Base-by-base conservation (phyloP, 2,113 vertebrate genomes). In the Apeltes quadracus region DNA sequence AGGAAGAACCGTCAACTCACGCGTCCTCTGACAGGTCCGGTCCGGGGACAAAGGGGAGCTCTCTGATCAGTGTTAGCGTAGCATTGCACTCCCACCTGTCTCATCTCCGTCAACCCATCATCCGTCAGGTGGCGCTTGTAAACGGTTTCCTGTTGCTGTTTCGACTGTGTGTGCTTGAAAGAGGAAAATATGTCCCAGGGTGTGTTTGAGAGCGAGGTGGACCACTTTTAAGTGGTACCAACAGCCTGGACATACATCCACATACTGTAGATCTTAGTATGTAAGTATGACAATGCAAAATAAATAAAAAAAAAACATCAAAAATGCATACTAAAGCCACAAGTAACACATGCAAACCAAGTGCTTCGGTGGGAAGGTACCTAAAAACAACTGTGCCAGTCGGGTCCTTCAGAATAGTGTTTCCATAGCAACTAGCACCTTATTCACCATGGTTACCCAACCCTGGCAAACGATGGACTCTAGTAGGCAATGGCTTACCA, bases 401-500 rank as follows among this genome's bases (percentile, higher is more conserved):
- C 36, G 39, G 76, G 81, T 83, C 87, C 85, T 88, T 86, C 79
- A 79, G 78, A 76, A 76, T 82, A 87, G 74, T 12, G 84, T 93
- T 91, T 81, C 86, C 87, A 87, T 92, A 89, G 89, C 86, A 86
- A 91, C 88, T 84, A 90, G 90, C 88, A 91, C 90, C 91, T 93
- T 92, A 88, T 87, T 85, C 79, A 87, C 81, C 84, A 86, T 82
- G 88, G 90, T 82, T 84, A 87, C 76, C 74, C 69, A 76, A 75
- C 75, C 83, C 72, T 87, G 85, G 81, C 77, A 85, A 51, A 58
- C 13, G 29, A 84, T 63, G 77, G 84, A 85, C 81, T 79, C 68
- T 51, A 39, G 70, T 83, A 71, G 84, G 86, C 75, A 76, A 79
- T 76, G 82, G 84, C 69, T 84, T 76, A 81, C 83, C 77, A 64